phyloP scores from a whole-genome alignment of 2,797 vertebrate genomes.

The Fratercula arctica region DNA sequence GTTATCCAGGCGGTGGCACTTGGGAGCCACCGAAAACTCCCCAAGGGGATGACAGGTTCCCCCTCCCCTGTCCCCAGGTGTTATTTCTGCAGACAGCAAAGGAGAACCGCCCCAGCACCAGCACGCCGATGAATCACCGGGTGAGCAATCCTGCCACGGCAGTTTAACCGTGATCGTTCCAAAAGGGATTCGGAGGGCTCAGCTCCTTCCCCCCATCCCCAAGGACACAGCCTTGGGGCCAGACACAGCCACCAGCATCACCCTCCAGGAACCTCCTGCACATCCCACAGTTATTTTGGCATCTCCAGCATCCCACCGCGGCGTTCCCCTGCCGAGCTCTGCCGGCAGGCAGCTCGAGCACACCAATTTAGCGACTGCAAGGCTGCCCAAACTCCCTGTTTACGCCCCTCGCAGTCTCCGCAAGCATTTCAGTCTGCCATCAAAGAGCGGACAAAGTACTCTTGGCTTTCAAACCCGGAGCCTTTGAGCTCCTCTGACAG shows the following conservation, averaged over 20 bases:
- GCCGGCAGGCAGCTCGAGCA: not conserved
- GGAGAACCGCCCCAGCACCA: not conserved
- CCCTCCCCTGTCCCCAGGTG: not conserved
- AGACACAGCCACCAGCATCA: not conserved
- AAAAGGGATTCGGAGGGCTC: not conserved
- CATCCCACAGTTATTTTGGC: fast-evolving
- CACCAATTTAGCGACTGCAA: fast-evolving
- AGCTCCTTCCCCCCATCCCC: not conserved
- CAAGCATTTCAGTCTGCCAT: not conserved
- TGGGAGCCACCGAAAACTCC: not conserved
- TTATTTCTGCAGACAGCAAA: not conserved
- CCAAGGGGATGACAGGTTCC: not conserved
- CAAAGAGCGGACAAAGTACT: not conserved
- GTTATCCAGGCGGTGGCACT: not conserved
- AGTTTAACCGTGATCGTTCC: not conserved
- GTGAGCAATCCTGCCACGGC: not conserved
- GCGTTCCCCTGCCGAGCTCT: not conserved
- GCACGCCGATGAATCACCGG: conserved; percentile 20
- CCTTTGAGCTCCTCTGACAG: not conserved
- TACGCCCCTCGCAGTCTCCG: not conserved
- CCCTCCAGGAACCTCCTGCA: not conserved
- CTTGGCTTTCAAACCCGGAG: not conserved
- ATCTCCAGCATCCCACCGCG: not conserved
- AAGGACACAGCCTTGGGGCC: not conserved
- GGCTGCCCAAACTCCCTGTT: not conserved